Evolutionary conservation across 2,888 invertebrate species (phyloP).

Genomic region (Busseola fusca): DNA sequence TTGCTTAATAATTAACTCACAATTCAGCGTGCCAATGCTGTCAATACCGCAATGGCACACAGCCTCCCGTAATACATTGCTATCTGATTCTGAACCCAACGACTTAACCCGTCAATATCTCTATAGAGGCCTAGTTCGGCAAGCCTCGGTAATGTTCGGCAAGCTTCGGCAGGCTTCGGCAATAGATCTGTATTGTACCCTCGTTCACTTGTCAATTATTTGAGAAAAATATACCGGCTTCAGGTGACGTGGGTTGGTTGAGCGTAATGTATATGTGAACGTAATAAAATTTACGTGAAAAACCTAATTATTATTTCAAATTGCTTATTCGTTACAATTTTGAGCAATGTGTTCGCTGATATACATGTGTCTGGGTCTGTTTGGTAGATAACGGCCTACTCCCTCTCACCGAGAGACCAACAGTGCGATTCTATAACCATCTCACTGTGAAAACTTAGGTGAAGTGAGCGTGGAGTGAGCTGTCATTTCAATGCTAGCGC

Average conservation of each 20-base stretch:
- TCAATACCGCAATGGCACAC: conserved; percentile 3
- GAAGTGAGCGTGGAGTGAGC: too few relatives aligned
- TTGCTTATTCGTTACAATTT: not conserved
- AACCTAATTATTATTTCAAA: conserved; percentile 35
- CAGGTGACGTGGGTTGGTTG: conserved; percentile 42
- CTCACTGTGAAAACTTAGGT: too few relatives aligned
- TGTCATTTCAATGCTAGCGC: too few relatives aligned
- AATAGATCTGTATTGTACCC: conserved; percentile 71
- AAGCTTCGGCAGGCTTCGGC: conserved; percentile 34
- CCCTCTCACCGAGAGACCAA: too few relatives aligned
- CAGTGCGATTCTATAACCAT: too few relatives aligned
- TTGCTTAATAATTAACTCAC: conserved; percentile 11
- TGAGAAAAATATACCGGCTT: conserved; percentile 57
- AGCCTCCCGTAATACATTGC: conserved; percentile 9
- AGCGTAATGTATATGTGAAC: conserved; percentile 24
- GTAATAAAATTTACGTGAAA: conserved; percentile 33
- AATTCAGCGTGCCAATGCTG: not conserved
- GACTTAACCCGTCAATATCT: conserved; percentile 67
- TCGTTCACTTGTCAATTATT: conserved; percentile 84
- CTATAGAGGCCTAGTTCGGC: conserved; percentile 55
- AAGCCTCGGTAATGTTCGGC: conserved; percentile 26
- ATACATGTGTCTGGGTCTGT: not conserved
- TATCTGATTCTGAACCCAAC: conserved; percentile 27
- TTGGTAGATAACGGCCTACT: not conserved
- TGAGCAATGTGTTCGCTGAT: not conserved